Percentiles rank a stretch among this genome's conserved stretches.
These are phyloP conservation scores for Conus canariensis DNA, from an alignment of 2,888 invertebrate genomes.

Conservation along the genomic window DNA sequence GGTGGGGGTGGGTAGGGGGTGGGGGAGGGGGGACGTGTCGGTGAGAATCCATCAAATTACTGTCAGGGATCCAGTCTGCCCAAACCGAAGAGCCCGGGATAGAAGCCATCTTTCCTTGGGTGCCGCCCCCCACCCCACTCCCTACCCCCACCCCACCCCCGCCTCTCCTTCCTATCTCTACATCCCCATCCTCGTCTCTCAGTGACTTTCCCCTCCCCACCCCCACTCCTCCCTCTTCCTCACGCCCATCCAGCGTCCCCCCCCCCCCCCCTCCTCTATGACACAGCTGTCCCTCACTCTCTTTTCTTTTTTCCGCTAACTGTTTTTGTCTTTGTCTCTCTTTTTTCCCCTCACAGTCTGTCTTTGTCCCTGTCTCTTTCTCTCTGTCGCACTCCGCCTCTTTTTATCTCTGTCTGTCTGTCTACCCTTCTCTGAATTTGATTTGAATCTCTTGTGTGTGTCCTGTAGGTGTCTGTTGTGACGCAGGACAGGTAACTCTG, in stretches of 20 bases:
- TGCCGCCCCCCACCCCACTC: not conserved
- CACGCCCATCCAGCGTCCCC: too few relatives aligned
- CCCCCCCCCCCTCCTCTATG: too few relatives aligned
- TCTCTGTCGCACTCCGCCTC: not conserved
- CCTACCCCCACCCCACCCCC: too few relatives aligned
- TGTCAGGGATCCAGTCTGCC: conserved; percentile 17
- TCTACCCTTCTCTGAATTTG: not conserved
- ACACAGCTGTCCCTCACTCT: not conserved
- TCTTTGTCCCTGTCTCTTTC: not conserved
- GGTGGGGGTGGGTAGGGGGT: not conserved
- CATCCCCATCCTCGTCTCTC: too few relatives aligned
- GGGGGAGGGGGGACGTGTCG: not conserved
- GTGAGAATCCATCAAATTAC: conserved; percentile 30
- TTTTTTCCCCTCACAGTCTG: not conserved
- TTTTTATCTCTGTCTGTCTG: not conserved
- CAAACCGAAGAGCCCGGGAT: conserved; percentile 18
- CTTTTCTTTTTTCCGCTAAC: not conserved
- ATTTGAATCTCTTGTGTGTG: not conserved
- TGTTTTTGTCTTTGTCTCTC: not conserved
- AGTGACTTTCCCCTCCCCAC: too few relatives aligned
- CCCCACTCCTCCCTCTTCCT: too few relatives aligned
- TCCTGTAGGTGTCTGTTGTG: not conserved
- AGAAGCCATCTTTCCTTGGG: not conserved
- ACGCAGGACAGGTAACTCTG: too few relatives aligned
- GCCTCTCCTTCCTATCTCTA: not conserved